phyloP scores from a whole-genome alignment of 2,113 vertebrate genomes.

The Odobenus rosmarus region DNA sequence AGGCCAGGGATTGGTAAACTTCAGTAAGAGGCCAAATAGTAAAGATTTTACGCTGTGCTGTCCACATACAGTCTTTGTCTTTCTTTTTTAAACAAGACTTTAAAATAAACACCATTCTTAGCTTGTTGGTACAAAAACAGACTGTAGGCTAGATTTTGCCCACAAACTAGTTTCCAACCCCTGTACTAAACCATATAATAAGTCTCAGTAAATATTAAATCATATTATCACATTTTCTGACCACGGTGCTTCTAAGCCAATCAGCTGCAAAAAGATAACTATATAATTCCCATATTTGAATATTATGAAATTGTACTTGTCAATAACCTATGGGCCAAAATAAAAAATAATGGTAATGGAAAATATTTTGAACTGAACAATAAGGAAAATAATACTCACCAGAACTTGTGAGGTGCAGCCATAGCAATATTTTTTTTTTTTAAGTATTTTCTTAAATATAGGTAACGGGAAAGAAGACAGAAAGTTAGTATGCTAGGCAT shows the following conservation, averaged over 20 bases:
- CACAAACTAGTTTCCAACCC: background rate
- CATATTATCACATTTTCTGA: background rate
- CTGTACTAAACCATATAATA: background rate
- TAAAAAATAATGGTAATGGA: background rate
- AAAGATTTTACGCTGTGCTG: background rate
- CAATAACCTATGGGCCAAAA: background rate
- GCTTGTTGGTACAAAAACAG: background rate
- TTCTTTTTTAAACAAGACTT: background rate
- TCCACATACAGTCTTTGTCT: background rate
- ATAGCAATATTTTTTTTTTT: background rate
- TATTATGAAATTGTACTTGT: background rate
- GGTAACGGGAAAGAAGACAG: background rate
- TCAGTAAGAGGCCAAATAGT: background rate
- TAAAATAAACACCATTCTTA: constrained; percentile 19
- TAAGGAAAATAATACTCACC: background rate
- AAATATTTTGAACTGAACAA: constrained; percentile 3
- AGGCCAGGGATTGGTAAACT: background rate
- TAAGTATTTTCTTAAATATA: background rate
- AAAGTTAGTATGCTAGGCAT: background rate
- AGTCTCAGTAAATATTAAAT: constrained; percentile 27
- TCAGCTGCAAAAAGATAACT: background rate
- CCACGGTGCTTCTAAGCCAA: background rate
- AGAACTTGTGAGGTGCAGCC: background rate
- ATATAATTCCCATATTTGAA: constrained; percentile 33
- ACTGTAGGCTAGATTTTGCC: background rate